Conservation (phyloP, 2,797 vertebrate genomes). For the Alca torda region DNA sequence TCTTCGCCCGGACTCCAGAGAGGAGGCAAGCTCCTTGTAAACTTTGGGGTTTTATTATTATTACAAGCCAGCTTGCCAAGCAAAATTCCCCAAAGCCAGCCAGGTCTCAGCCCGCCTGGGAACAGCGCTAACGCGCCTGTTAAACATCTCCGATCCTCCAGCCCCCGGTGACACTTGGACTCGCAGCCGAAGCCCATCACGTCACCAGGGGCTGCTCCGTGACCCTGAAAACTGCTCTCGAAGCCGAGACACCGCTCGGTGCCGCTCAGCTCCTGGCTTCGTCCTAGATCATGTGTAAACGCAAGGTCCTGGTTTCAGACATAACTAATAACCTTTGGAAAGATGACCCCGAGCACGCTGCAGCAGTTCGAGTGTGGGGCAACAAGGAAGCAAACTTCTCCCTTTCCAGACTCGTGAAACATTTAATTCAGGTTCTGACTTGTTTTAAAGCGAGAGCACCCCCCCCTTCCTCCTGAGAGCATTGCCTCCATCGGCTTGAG, state of each 20-base stretch:
- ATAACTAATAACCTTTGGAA: neutral
- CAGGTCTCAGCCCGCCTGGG: neutral
- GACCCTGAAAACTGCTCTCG: neutral
- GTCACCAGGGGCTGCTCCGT: neutral
- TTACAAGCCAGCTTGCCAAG: neutral
- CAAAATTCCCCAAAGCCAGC: neutral
- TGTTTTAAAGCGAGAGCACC: neutral
- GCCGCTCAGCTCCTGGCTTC: neutral
- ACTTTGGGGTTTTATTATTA: neutral
- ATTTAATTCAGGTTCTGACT: neutral
- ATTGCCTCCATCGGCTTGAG: neutral
- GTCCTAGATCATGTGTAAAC: neutral
- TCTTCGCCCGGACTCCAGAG: neutral
- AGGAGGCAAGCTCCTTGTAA: neutral
- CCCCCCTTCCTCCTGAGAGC: neutral
- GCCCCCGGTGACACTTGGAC: neutral
- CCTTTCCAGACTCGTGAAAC: neutral
- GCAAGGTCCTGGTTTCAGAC: neutral
- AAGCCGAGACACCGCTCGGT: neutral
- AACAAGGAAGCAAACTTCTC: neutral
- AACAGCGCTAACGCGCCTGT: neutral
- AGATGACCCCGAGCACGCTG: neutral
- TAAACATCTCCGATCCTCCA: neutral
- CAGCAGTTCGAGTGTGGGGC: neutral
- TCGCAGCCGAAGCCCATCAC: neutral